Evolutionary conservation across 2,797 vertebrate genomes (phyloP), one percentile per base, ranked within the genome.

Genomic region (Chelon labrosus): DNA sequence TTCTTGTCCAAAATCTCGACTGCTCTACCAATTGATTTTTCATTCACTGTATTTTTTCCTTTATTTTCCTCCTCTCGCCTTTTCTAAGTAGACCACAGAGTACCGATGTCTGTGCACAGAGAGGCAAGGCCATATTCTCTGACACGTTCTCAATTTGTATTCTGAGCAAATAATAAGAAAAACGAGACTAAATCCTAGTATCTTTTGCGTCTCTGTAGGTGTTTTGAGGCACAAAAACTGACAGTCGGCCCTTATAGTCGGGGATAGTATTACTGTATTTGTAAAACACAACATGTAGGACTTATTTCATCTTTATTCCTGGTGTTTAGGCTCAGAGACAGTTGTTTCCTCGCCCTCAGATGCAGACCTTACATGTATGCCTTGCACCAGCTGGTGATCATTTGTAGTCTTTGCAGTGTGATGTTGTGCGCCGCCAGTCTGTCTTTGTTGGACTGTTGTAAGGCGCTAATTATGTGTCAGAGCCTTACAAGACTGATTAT

Each of bases 121-220:
- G 35, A 55, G 12, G 10, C 47, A 65, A 70, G 46, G 14, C 17
- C 20, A 60, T 58, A 31, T 65, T 70, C 17, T 53, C 56, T 53
- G 39, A 47, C 39, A 65, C 42, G 4, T 46, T 51, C 37, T 55
- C 14, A 37, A 39, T 69, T 65, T 65, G 49, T 65, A 53, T 74
- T 56, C 44, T 22, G 35, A 51, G 16, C 35, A 20, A 61, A 71
- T 25, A 19, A 5, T n/a, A 16, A 60, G 3, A 65, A 10, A 17
- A 44, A n/a, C 9, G 10, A 63, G 47, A 50, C 59, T 49, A 17
- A n/a, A 49, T 70, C 69, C 27, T 31, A 38, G n/a, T 31, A 19
- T 55, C 7, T 62, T 65, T 59, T 31, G 16, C 55, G 9, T 62
- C 35, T 62, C 9, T 62, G 47, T 13, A 50, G 31, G 31, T 1